These are phyloP conservation scores for Tribolium freemani DNA, from an alignment of 2,888 invertebrate species.

Conservation along the genomic window DNA sequence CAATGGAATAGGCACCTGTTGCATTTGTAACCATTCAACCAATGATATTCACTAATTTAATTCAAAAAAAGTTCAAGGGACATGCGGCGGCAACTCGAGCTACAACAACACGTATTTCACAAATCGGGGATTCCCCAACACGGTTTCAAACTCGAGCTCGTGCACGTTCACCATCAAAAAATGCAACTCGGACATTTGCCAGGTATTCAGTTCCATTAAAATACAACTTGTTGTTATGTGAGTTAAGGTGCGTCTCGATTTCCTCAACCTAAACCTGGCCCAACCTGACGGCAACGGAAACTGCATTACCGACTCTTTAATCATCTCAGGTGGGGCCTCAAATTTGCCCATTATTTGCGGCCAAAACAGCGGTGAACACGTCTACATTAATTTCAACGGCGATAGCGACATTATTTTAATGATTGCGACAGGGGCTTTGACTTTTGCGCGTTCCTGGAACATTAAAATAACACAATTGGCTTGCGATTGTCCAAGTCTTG, in stretches of 20 bases:
- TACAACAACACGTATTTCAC: constrained; percentile 89
- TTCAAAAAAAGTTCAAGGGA: constrained; percentile 74
- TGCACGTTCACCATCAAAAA: constrained; percentile 82
- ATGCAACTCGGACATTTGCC: constrained; percentile 78
- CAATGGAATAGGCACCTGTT: constrained; percentile 81
- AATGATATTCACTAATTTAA: not conserved
- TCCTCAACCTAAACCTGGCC: constrained; percentile 79
- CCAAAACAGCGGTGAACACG: constrained; percentile 84
- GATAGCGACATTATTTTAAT: constrained; percentile 78
- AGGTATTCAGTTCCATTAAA: constrained; percentile 68
- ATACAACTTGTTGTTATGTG: not conserved
- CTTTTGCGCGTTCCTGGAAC: constrained; percentile 81
- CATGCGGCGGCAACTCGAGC: constrained; percentile 79
- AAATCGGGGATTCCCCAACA: constrained; percentile 82
- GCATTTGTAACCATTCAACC: constrained; percentile 75
- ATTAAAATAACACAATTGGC: constrained; percentile 80
- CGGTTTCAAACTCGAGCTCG: constrained; percentile 77
- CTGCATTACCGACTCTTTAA: constrained; percentile 80
- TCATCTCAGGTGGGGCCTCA: constrained; percentile 79
- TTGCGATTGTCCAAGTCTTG: constrained; percentile 79
- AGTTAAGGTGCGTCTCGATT: constrained; percentile 81
- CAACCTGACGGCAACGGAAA: constrained; percentile 82
- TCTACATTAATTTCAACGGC: constrained; percentile 82
- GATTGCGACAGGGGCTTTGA: constrained; percentile 75
- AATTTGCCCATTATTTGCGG: constrained; percentile 84